Conservation (phyloP, 2,113 vertebrate species). For the Semnornis frantzii region DNA sequence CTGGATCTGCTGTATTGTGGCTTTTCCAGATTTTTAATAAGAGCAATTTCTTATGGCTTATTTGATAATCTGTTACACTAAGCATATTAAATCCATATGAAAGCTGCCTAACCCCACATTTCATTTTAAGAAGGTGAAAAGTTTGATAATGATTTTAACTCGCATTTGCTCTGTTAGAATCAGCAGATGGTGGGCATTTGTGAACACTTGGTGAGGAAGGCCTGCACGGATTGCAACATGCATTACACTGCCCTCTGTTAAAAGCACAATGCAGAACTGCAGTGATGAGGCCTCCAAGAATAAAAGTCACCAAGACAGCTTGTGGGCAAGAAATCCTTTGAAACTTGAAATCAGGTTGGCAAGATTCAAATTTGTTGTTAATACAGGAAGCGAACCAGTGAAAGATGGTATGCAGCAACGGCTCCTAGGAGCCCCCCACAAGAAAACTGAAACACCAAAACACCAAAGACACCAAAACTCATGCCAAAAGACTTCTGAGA, state of each 20-base stretch:
- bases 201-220: conserved; percentile 17
- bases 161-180: conserved; percentile 3
- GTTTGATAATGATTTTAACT: conserved; percentile 14
- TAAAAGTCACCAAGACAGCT: background rate
- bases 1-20: background rate
- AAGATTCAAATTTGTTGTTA: background rate
- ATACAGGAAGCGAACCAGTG: background rate
- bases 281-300: background rate
- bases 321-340: background rate
- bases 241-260: conserved; percentile 8
- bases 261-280: conserved; percentile 10
- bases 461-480: no score
- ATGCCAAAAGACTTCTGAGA: background rate
- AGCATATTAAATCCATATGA: conserved; percentile 9
- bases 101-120: conserved; percentile 13
- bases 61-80: conserved; percentile 19
- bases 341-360: background rate
- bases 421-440: background rate
- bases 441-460: background rate
- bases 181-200: conserved; percentile 29
- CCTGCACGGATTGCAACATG: background rate
- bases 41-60: conserved; percentile 21
- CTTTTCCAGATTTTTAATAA: background rate
- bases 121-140: conserved; percentile 44
- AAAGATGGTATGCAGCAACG: background rate